These are phyloP conservation scores for Panzeria rudis DNA, from an alignment of 2,888 invertebrate species.

Conservation along the genomic window DNA sequence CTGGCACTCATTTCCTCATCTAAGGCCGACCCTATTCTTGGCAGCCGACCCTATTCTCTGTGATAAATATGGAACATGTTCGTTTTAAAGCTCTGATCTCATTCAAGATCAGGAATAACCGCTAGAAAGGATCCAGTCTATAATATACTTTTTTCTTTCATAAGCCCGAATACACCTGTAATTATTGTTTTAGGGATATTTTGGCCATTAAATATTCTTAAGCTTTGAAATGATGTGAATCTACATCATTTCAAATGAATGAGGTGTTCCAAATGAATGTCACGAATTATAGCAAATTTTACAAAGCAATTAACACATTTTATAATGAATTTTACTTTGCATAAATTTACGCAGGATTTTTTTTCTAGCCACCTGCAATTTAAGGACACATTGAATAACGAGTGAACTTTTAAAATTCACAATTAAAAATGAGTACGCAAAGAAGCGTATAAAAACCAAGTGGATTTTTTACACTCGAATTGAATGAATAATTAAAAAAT, in stretches of 20 bases:
- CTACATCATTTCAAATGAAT: not conserved
- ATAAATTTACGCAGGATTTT: constrained; percentile 56
- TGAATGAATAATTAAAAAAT: constrained; percentile 83
- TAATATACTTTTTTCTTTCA: too few species aligned
- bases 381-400: constrained; percentile 51
- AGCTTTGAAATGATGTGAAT: too few species aligned
- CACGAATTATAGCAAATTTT: not conserved
- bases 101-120: too few species aligned
- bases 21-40: too few species aligned
- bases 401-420: constrained; percentile 10
- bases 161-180: too few species aligned
- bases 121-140: too few species aligned
- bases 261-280: not conserved
- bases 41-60: too few species aligned
- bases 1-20: too few species aligned
- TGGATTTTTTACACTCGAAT: constrained; percentile 68
- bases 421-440: constrained; percentile 37
- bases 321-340: constrained; percentile 68
- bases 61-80: too few species aligned
- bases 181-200: too few species aligned
- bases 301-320: constrained; percentile 73
- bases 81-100: too few species aligned
- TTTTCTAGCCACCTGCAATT: constrained; percentile 53
- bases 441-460: constrained; percentile 26
- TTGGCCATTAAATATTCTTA: too few species aligned